Percentiles rank a stretch among this genome's conserved stretches.
phyloP scores from a whole-genome alignment of 2,888 invertebrate genomes.

The Trachelus tabidus region DNA sequence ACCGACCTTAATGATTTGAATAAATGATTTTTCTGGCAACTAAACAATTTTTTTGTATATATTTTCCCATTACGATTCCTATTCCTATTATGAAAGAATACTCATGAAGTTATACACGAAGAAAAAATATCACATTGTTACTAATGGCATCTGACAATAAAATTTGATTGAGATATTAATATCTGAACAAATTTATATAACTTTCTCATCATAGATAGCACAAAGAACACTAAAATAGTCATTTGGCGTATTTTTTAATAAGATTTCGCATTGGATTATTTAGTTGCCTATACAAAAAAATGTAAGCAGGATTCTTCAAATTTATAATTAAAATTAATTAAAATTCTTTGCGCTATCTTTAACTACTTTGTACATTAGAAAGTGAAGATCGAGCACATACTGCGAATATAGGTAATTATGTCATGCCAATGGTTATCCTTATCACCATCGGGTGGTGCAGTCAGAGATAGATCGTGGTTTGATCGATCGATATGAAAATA shows the following conservation, averaged over 20 bases:
- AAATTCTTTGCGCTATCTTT: not conserved
- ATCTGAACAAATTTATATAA: too few species aligned
- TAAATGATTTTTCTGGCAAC: not conserved
- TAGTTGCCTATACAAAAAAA: not conserved
- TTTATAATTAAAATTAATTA: not conserved
- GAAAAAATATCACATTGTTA: not conserved
- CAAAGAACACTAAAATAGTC: not conserved
- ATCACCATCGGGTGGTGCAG: not conserved
- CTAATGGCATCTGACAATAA: not conserved
- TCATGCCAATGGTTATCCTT: too few species aligned
- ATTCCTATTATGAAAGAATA: not conserved
- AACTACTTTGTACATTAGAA: not conserved
- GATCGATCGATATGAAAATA: not conserved
- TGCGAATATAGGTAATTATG: not conserved
- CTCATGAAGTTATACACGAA: not conserved
- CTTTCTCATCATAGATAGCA: too few species aligned
- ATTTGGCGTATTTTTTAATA: not conserved
- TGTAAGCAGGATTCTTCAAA: not conserved
- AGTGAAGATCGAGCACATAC: not conserved
- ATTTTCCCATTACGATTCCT: not conserved
- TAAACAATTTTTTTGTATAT: not conserved
- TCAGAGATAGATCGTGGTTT: not conserved
- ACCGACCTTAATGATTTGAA: conserved; percentile 1
- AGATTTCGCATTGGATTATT: not conserved
- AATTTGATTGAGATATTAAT: not conserved